Evolutionary conservation across 2,888 invertebrate genomes (phyloP).

Genomic region (Tipula unca): DNA sequence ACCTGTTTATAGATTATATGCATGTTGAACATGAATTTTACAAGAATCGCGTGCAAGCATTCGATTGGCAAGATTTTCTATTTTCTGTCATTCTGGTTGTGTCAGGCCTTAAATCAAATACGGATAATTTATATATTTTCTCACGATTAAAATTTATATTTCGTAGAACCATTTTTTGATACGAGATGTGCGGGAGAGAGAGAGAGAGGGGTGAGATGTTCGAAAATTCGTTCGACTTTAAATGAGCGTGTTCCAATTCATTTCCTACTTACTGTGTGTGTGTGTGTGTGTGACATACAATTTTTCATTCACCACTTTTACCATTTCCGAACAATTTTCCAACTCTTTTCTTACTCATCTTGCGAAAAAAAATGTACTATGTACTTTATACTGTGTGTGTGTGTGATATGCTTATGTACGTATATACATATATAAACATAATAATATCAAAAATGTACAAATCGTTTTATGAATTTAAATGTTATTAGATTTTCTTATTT

Average conservation of each 20-base stretch:
- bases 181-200: no score
- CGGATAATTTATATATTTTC: background rate
- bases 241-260: background rate
- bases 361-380: no score
- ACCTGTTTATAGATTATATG: background rate
- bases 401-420: background rate
- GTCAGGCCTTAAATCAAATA: background rate
- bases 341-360: background rate
- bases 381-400: background rate
- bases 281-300: background rate
- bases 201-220: background rate
- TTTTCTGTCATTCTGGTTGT: background rate
- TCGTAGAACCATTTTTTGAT: background rate
- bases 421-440: background rate
- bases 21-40: background rate
- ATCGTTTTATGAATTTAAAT: constrained; percentile 17
- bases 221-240: background rate
- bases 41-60: background rate
- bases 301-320: background rate
- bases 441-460: background rate
- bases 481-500: background rate
- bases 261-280: background rate
- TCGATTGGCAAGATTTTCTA: background rate
- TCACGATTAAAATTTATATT: background rate
- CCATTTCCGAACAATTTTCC: background rate